phyloP scores from a whole-genome alignment of 2,797 vertebrate species.

The Sebastes iracundus region DNA sequence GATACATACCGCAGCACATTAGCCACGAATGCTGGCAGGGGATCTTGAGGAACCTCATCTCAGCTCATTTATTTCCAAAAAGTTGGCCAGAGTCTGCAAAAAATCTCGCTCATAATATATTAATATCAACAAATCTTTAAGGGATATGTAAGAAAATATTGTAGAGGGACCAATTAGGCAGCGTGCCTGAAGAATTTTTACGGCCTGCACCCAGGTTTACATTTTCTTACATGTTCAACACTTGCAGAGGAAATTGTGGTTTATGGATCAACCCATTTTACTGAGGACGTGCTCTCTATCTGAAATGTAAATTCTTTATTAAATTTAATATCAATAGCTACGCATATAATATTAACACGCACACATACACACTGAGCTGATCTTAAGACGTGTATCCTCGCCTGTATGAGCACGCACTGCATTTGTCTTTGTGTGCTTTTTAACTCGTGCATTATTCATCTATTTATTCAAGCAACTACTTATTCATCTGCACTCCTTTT shows the following conservation, averaged over 20 bases:
- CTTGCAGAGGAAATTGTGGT: conserved; percentile 54
- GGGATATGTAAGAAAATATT: conserved; percentile 83
- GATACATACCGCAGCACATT: conserved; percentile 38
- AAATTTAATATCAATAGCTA: conserved; percentile 62
- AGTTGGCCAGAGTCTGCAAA: conserved; percentile 79
- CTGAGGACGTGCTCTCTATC: conserved; percentile 52
- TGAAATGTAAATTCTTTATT: conserved; percentile 71
- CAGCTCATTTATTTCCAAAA: conserved; percentile 84
- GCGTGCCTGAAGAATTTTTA: conserved; percentile 74
- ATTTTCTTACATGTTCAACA: conserved; percentile 54
- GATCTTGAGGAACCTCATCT: conserved; percentile 76
- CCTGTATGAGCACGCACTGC: conserved; percentile 20
- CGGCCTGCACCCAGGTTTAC: conserved; percentile 49
- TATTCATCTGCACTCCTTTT: conserved; percentile 32
- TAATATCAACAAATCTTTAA: conserved; percentile 87
- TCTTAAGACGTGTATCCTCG: conserved; percentile 12
- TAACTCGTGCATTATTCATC: conserved; percentile 61
- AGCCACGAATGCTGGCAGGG: conserved; percentile 53
- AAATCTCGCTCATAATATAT: conserved; percentile 83
- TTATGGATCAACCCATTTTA: conserved; percentile 70
- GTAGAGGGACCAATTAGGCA: conserved; percentile 86
- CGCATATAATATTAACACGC: conserved; percentile 33
- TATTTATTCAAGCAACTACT: conserved; percentile 67
- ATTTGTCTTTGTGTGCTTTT: conserved; percentile 62
- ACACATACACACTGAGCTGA: conserved; percentile 3